Conservation (phyloP, 2,888 invertebrate species). For the Mimas tiliae region DNA sequence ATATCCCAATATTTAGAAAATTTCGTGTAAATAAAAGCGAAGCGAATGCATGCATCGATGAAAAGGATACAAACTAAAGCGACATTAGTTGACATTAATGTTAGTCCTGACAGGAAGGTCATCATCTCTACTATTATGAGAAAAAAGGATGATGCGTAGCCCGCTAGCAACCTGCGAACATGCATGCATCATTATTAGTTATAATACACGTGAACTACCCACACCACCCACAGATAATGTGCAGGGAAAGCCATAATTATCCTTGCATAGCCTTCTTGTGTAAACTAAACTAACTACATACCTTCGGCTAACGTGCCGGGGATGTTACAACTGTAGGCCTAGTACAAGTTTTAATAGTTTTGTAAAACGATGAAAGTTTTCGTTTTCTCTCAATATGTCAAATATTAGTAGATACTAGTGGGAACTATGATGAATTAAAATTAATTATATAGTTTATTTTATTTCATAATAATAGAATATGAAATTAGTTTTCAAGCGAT, state of each 20-base stretch:
- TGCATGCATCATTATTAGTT: slow-evolving; percentile 20
- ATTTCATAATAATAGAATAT: no score
- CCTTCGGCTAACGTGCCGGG: no score
- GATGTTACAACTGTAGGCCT: no score
- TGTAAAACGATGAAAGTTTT: no score
- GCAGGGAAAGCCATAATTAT: not conserved
- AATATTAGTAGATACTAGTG: no score
- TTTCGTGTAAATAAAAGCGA: slow-evolving; percentile 28
- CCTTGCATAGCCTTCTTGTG: not conserved
- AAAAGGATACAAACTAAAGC: slow-evolving; percentile 91
- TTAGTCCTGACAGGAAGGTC: slow-evolving; percentile 88
- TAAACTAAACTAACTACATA: not conserved
- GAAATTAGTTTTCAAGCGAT: no score
- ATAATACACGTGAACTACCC: not conserved
- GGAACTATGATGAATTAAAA: no score
- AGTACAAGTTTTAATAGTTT: no score
- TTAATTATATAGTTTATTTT: no score
- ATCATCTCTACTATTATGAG: slow-evolving; percentile 87
- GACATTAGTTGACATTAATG: slow-evolving; percentile 89
- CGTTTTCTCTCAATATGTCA: no score
- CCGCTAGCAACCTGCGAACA: slow-evolving; percentile 86
- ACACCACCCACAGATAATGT: not conserved
- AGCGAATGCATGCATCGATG: slow-evolving; percentile 30
- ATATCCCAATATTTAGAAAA: slow-evolving; percentile 25
- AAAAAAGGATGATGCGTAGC: slow-evolving; percentile 85